Percentiles rank a stretch among this genome's conserved stretches.
Evolutionary conservation across 2,113 vertebrate genomes (phyloP).

Genomic region (Uria aalge): DNA sequence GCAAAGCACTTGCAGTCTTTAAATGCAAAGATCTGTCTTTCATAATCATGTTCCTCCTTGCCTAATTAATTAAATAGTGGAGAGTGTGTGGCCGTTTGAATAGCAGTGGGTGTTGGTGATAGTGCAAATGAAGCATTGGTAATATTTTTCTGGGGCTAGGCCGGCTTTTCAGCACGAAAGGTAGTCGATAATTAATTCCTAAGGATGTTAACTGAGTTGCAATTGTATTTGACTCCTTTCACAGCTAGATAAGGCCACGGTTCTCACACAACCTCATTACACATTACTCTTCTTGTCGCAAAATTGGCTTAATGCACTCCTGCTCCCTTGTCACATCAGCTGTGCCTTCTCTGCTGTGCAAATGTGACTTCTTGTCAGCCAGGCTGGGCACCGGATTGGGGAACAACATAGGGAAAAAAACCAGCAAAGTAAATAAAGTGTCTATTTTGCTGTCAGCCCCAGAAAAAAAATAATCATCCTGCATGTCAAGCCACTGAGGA

Average conservation of each 20-base stretch:
- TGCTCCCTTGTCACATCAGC: background rate
- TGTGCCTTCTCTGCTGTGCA: background rate
- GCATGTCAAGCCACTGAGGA: background rate
- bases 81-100: background rate
- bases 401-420: background rate
- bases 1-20: background rate
- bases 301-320: background rate
- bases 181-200: background rate
- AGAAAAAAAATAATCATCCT: background rate
- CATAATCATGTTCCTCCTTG: background rate
- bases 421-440: background rate
- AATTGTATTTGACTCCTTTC: background rate
- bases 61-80: background rate
- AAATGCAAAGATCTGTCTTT: background rate
- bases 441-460: background rate
- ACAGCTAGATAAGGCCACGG: background rate
- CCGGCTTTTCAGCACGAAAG: background rate
- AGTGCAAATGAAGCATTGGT: background rate
- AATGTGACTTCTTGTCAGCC: background rate
- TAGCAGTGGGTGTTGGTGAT: background rate
- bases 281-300: background rate
- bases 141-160: background rate
- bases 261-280: background rate
- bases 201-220: background rate
- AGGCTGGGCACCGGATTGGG: rapidly evolving